phyloP scores from a whole-genome alignment of 2,797 vertebrate species.

The Scyliorhinus canicula region DNA sequence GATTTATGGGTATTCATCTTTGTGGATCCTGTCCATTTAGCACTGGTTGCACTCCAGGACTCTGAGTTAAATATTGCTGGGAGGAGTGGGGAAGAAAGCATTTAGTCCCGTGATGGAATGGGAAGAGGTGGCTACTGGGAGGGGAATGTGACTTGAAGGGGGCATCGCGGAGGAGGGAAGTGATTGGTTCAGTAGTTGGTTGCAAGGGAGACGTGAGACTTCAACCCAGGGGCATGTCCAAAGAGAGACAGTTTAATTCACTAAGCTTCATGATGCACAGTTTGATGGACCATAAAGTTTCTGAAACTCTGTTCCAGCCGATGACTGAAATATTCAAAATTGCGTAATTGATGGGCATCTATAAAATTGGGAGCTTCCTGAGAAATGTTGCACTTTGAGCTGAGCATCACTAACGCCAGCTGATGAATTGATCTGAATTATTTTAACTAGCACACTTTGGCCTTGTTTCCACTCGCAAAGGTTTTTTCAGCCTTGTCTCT shows the following conservation, averaged over 20 bases:
- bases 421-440: conserved; percentile 1
- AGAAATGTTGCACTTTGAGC: not conserved
- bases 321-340: not conserved
- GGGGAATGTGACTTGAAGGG: not conserved
- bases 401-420: not conserved
- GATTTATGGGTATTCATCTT: not conserved
- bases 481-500: not conserved
- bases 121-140: not conserved
- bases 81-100: not conserved
- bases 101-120: not conserved
- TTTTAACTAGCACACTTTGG: not conserved
- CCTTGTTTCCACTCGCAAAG: not conserved
- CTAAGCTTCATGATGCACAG: not conserved
- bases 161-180: not conserved
- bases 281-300: not conserved
- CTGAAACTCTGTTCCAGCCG: not conserved
- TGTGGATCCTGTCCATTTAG: not conserved
- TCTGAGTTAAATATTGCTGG: not conserved
- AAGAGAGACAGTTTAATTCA: not conserved
- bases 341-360: not conserved
- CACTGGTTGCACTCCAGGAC: not conserved
- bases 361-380: not conserved
- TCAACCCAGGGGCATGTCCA: not conserved
- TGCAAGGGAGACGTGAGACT: not conserved
- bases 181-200: not conserved